Conservation (phyloP, 1,140 invertebrate genomes). For the Hypsibius dujardini region DNA sequence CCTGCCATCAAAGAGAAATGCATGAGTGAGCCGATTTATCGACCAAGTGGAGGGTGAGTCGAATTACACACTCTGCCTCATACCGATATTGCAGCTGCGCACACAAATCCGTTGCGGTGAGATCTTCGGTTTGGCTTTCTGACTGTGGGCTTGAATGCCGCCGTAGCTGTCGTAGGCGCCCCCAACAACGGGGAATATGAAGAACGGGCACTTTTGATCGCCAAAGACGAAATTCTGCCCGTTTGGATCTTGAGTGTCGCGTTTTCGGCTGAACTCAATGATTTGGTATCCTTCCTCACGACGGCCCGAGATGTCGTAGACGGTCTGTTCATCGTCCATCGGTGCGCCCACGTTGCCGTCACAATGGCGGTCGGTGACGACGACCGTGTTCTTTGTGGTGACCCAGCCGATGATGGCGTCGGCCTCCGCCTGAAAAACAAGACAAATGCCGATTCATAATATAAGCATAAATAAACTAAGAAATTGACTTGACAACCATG, state of each 20-base stretch:
- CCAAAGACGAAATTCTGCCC: slow-evolving; percentile 55
- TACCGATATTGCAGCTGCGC: slow-evolving; percentile 24
- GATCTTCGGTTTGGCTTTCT: slow-evolving; percentile 55
- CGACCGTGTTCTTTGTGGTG: slow-evolving; percentile 6
- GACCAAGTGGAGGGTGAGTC: too few species aligned
- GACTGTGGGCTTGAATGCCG: slow-evolving; percentile 62
- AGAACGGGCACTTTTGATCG: slow-evolving; percentile 59
- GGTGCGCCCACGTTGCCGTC: slow-evolving; percentile 38
- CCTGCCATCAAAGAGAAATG: too few species aligned
- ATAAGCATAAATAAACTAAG: too few species aligned
- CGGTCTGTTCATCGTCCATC: slow-evolving; percentile 53
- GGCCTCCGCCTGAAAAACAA: slow-evolving; percentile 21
- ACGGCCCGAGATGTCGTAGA: slow-evolving; percentile 48
- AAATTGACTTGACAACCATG: not conserved
- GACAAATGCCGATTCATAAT: too few species aligned
- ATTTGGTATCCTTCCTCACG: slow-evolving; percentile 57
- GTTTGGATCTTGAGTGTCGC: slow-evolving; percentile 48
- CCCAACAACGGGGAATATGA: slow-evolving; percentile 71
- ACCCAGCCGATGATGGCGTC: slow-evolving; percentile 26
- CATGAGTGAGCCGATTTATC: too few species aligned
- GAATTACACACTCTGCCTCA: too few species aligned
- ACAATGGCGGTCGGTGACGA: slow-evolving; percentile 3
- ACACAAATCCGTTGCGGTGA: slow-evolving; percentile 65
- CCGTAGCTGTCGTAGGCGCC: slow-evolving; percentile 47
- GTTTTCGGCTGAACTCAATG: slow-evolving; percentile 56